Percentiles rank a stretch among this genome's conserved stretches.
Conservation (phyloP, 35 echinoderm and acorn worm genomes). For the Lytechinus pictus region DNA sequence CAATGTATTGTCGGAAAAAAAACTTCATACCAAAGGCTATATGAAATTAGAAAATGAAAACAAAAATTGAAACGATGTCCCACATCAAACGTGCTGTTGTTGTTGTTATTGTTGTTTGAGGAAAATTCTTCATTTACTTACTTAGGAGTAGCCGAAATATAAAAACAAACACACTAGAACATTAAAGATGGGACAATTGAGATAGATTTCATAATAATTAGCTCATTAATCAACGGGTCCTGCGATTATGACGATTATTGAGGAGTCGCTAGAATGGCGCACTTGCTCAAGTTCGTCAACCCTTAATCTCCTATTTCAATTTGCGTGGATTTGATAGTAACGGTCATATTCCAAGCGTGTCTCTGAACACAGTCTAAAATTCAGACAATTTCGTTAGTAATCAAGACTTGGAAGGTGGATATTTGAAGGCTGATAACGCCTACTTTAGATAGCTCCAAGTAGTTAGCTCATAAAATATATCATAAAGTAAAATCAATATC, state of each 20-base stretch:
- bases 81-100: not conserved
- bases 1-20: too few relatives aligned
- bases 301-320: slow-evolving; percentile 13
- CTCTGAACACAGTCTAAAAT: not conserved
- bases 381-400: not conserved
- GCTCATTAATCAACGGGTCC: slow-evolving; percentile 12
- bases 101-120: not conserved
- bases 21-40: too few relatives aligned
- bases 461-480: too few relatives aligned
- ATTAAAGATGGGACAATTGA: not conserved
- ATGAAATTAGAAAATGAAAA: not conserved
- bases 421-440: too few relatives aligned
- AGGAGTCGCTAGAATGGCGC: slow-evolving; percentile 5
- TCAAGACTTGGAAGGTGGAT: not conserved
- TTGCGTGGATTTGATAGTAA: slow-evolving; percentile 29
- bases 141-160: not conserved
- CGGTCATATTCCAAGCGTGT: not conserved
- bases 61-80: not conserved
- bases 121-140: not conserved
- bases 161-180: not conserved
- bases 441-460: too few relatives aligned
- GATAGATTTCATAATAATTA: not conserved
- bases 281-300: not conserved
- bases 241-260: slow-evolving; percentile 4
- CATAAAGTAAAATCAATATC: too few relatives aligned